phyloP scores from a whole-genome alignment of 2,888 invertebrate species.

The Acanthosoma haemorrhoidale region DNA sequence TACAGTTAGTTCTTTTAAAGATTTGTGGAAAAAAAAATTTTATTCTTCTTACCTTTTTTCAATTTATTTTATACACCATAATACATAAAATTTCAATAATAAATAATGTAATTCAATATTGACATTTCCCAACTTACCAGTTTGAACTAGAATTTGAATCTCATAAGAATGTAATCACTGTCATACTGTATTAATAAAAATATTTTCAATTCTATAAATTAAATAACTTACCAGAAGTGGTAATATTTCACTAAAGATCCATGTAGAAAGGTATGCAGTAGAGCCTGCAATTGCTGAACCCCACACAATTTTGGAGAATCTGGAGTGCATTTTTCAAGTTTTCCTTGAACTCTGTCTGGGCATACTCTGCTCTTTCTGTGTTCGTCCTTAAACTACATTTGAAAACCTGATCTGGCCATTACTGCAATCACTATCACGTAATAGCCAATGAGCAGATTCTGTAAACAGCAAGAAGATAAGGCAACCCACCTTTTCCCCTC shows the following conservation, averaged over 20 bases:
- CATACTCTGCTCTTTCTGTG: background rate
- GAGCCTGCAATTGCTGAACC: constrained; percentile 28
- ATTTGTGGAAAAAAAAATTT: no score
- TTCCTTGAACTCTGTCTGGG: background rate
- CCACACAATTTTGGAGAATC: constrained; percentile 7
- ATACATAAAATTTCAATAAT: no score
- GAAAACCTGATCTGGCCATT: background rate
- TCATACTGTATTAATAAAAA: background rate
- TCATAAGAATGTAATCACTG: no score
- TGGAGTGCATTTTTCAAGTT: constrained; percentile 15
- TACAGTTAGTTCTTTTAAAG: no score
- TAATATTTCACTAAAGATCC: constrained; percentile 42
- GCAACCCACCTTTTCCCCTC: constrained; percentile 14
- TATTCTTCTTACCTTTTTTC: no score
- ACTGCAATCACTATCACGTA: background rate
- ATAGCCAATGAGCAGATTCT: constrained; percentile 6
- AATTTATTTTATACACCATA: no score
- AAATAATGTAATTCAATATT: no score
- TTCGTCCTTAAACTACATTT: background rate
- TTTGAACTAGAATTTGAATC: no score
- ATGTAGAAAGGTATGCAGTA: constrained; percentile 43
- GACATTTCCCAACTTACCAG: no score
- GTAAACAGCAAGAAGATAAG: constrained; percentile 28
- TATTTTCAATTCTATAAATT: background rate
- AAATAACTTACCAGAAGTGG: constrained; percentile 33